Conservation (phyloP, 37 sponge, comb jelly and placozoan species). For the Tethya wilhelma region DNA sequence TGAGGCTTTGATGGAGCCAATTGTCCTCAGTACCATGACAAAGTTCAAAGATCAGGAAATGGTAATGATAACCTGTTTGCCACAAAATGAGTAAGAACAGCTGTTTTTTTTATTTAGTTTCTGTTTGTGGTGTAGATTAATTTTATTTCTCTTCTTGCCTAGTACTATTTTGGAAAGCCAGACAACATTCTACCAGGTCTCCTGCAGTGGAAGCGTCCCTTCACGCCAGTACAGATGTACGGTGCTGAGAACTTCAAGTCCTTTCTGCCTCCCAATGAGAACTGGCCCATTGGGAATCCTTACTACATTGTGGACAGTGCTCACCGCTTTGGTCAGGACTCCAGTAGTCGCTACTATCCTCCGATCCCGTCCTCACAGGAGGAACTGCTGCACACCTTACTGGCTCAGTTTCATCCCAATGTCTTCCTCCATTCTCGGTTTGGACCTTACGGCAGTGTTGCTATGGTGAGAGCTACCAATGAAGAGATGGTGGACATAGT, state of each 20-base stretch:
- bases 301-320: constrained; percentile 65
- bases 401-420: constrained; percentile 80
- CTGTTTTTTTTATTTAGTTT: too few species aligned
- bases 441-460: constrained; percentile 82
- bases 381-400: constrained; percentile 54
- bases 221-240: constrained; percentile 36
- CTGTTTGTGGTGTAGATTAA: too few species aligned
- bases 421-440: constrained; percentile 76
- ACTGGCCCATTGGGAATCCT: constrained; percentile 40
- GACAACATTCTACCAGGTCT: constrained; percentile 69
- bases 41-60: constrained; percentile 38
- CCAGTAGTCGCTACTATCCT: constrained; percentile 71
- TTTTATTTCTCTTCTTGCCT: too few species aligned
- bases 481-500: constrained; percentile 68
- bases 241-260: constrained; percentile 68
- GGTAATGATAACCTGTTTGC: background rate
- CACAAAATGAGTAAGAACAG: too few species aligned
- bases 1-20: constrained; percentile 45
- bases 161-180: constrained; percentile 39
- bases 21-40: constrained; percentile 59
- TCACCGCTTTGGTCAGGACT: background rate
- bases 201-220: constrained; percentile 48
- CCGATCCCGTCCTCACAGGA: constrained; percentile 49
- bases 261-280: constrained; percentile 57
- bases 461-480: constrained; percentile 77